Evolutionary conservation across 2,888 invertebrate genomes (phyloP), one percentile per base, ranked within the genome.

Genomic region (Tortrix viridana): DNA sequence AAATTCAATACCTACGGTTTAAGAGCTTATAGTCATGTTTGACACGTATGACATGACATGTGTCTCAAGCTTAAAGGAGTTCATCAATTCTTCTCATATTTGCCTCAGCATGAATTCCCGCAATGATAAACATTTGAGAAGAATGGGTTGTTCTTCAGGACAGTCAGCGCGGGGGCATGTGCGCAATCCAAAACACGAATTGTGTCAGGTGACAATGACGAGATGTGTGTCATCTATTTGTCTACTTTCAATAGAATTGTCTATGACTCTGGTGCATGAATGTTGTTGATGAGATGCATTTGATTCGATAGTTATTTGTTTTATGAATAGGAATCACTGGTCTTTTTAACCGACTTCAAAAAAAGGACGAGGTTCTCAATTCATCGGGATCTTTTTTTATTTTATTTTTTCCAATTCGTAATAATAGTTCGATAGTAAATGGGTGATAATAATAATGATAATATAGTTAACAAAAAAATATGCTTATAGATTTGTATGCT

Each of bases 171-270:
- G 67, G 74, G 80, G 75, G 84, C 82, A 48, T 26, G 63, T 43
- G 12, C 20, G 47, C 38, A 63, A 88, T 87, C 81, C 85, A 86
- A 79, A 89, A 88, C 88, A 89, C 67, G 73, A 72, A 89, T 90
- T 89, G 89, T 89, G 75, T 87, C 88, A 89, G 87, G 88, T 77
- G 74, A 72, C 74, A 80, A 77, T 74, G 75, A 77, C 71, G 32
- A 47, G 65, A 71, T 59, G 70, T 83, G 82, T 83, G 41, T 41
- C 53, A 83, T 84, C 85, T 80, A 84, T 77, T 76, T 70, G 66
- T 69, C 71, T 22, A 53, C 41, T 79, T 75, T 82, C 80, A 80
- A 83, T 82, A 82, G 77, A 87, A 85, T 6, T 18, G 12, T 9
- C n/a, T 19, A 7, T 16, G 32, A 32, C 12, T 32, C 44, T 12